Conservation (phyloP, 2,113 vertebrate genomes). For the Poeciliopsis occidentalis region DNA sequence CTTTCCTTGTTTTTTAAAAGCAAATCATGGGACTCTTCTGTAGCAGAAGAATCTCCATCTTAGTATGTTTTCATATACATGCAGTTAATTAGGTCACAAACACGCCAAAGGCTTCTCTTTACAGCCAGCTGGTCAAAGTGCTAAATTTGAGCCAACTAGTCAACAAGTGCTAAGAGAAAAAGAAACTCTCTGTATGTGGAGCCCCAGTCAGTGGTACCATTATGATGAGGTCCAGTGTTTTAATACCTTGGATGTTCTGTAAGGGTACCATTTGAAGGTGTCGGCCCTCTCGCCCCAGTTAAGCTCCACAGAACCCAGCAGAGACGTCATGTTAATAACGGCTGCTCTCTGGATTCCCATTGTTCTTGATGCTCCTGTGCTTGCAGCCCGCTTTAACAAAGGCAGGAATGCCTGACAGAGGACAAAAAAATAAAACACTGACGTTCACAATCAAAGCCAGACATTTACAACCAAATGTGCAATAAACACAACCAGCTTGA, state of each 20-base stretch:
- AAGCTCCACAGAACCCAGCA: constrained; percentile 80
- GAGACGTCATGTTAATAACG: constrained; percentile 79
- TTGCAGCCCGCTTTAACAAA: constrained; percentile 77
- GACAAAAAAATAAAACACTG: neutral
- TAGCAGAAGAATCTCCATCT: too few species aligned
- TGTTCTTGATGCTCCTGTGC: constrained; percentile 24
- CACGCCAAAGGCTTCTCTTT: too few species aligned
- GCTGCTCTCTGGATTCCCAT: constrained; percentile 81
- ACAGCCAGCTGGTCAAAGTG: too few species aligned
- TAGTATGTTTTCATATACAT: too few species aligned
- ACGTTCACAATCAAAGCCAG: too few species aligned
- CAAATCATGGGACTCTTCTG: neutral
- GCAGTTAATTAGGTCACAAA: too few species aligned
- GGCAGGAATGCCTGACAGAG: constrained; percentile 74
- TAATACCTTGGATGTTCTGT: constrained; percentile 81
- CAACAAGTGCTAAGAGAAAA: too few species aligned
- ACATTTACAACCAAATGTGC: neutral
- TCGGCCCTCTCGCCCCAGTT: constrained; percentile 67
- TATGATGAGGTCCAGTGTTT: neutral
- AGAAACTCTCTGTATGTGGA: too few species aligned
- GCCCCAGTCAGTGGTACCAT: too few species aligned
- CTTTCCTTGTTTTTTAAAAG: neutral
- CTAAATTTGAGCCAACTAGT: too few species aligned
- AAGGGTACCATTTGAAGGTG: constrained; percentile 77
- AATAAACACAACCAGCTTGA: neutral